A percentile compares a stretch with the other conserved stretches of the same genome.
phyloP scores from a whole-genome alignment of 2,888 invertebrate genomes.

The Brassicogethes aeneus region DNA sequence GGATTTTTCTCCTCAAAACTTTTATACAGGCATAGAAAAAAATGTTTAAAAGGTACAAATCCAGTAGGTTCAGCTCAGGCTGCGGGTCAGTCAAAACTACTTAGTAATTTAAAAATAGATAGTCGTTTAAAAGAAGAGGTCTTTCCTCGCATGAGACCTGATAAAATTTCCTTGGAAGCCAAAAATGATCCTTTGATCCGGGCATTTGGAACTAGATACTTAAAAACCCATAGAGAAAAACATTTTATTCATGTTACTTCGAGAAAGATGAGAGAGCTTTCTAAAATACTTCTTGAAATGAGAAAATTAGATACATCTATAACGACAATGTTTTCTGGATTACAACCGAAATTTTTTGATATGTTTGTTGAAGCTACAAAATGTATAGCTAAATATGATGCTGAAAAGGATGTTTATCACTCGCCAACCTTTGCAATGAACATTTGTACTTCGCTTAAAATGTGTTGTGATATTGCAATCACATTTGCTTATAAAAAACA shows the following conservation, averaged over 20 bases:
- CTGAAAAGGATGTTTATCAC: constrained; percentile 1
- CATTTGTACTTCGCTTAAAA: constrained; percentile 8
- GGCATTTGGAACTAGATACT: constrained; percentile 14
- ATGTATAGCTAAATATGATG: constrained; percentile 5
- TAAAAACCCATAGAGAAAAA: constrained; percentile 15
- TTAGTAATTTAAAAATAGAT: constrained; percentile 6
- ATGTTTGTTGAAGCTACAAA: constrained; percentile 5
- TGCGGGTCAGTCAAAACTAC: constrained; percentile 4
- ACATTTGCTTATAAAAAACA: constrained; percentile 3
- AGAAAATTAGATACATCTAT: constrained; percentile 9
- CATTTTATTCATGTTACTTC: too few species aligned
- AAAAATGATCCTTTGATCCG: constrained; percentile 15
- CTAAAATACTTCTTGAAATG: constrained; percentile 12
- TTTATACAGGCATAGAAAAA: constrained; percentile 8
- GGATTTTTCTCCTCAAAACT: constrained; percentile 7
- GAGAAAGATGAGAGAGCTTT: too few species aligned
- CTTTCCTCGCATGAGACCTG: constrained; percentile 13
- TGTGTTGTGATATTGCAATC: constrained; percentile 10
- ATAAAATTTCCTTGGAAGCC: constrained; percentile 13
- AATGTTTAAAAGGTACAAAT: constrained; percentile 4
- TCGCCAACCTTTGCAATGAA: constrained; percentile 9
- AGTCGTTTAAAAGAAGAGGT: constrained; percentile 6
- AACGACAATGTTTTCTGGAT: constrained; percentile 8
- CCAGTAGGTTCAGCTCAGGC: too few species aligned
- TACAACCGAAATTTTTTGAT: constrained; percentile 12